Conservation (phyloP, 2,888 invertebrate species). For the Drosophila acutilabella region DNA sequence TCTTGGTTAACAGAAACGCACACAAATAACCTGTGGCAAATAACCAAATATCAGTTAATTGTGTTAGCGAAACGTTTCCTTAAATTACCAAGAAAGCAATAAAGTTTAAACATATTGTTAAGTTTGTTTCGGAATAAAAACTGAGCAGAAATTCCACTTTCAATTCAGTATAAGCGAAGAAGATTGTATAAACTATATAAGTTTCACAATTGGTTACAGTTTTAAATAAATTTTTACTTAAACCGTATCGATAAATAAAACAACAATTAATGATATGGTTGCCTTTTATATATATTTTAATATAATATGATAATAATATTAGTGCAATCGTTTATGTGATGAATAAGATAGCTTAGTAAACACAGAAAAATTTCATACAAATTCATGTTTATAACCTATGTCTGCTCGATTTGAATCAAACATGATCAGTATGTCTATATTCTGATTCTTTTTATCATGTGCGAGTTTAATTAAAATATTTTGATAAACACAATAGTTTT, state of each 20-base stretch:
- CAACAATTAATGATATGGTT: too few relatives aligned
- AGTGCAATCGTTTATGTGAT: too few relatives aligned
- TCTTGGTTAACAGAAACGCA: neutral
- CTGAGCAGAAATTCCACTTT: neutral
- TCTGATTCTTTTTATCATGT: too few relatives aligned
- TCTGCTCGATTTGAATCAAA: too few relatives aligned
- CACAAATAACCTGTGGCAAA: neutral
- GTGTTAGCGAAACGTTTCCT: neutral
- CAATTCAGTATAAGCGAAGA: neutral
- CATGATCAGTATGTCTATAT: too few relatives aligned
- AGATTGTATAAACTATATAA: neutral
- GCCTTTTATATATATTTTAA: too few relatives aligned
- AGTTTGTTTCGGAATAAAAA: neutral
- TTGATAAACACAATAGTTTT: too few relatives aligned
- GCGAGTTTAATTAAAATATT: too few relatives aligned
- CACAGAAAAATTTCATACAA: too few relatives aligned
- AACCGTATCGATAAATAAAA: neutral
- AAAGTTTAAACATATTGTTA: neutral
- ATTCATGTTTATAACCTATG: too few relatives aligned
- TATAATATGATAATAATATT: too few relatives aligned
- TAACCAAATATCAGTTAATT: neutral
- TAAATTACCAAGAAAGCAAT: slow-evolving; percentile 1
- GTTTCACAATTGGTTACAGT: neutral
- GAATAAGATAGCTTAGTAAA: too few relatives aligned
- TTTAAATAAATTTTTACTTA: neutral